A percentile compares a stretch with the other conserved stretches of the same genome.
Conservation (phyloP, 2,888 invertebrate species). For the Philonicus albiceps region DNA sequence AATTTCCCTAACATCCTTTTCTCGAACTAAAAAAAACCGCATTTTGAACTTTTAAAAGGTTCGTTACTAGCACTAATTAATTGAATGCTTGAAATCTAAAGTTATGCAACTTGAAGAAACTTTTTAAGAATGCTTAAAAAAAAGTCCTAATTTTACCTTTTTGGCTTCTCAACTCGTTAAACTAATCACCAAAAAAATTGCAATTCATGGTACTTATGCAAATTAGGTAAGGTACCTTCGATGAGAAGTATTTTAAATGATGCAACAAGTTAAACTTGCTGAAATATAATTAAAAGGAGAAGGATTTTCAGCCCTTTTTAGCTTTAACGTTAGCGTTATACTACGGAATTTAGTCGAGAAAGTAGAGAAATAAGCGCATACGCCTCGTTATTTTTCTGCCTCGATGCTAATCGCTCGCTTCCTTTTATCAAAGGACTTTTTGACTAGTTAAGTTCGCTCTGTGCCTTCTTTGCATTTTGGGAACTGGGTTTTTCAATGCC, state of each 20-base stretch:
- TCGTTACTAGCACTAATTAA: neutral
- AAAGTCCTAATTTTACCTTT: neutral
- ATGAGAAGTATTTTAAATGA: neutral
- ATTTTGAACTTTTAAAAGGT: neutral
- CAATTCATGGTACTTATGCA: neutral
- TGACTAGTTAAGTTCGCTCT: neutral
- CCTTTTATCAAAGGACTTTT: neutral
- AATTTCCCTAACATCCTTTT: neutral
- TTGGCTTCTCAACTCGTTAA: neutral
- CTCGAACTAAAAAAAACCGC: neutral
- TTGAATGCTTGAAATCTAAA: neutral
- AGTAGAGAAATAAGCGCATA: neutral
- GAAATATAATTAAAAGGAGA: neutral
- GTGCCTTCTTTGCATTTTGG: neutral
- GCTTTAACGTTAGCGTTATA: neutral
- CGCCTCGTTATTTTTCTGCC: neutral
- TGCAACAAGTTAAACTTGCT: neutral
- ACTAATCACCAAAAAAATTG: neutral
- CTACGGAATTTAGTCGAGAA: neutral
- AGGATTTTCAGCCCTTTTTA: neutral
- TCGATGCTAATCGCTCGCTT: neutral
- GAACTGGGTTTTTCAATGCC: neutral
- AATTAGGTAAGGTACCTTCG: neutral
- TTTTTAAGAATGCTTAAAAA: neutral
- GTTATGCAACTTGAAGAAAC: neutral